Percentiles rank a stretch among this genome's conserved stretches.
Conservation (phyloP, 2,888 invertebrate genomes). For the Caenorhabditis becei region DNA sequence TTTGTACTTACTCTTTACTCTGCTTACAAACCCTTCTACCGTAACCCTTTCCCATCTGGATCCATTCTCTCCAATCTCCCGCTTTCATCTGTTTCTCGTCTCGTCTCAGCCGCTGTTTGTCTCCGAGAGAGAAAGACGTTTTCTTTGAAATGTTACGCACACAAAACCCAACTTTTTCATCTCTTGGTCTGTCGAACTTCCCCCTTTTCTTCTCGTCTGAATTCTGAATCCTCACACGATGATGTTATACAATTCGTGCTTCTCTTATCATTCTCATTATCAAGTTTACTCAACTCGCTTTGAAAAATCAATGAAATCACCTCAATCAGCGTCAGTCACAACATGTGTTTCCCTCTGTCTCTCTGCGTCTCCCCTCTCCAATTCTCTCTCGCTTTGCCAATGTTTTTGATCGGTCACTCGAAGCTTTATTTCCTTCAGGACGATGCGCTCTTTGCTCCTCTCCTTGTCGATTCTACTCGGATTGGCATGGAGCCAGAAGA, state of each 20-base stretch:
- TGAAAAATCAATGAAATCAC: background rate
- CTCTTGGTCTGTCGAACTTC: constrained; percentile 1
- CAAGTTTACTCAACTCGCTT: too few species aligned
- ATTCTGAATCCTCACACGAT: too few species aligned
- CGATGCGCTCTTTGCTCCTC: constrained; percentile 34
- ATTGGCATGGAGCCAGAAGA: constrained; percentile 39
- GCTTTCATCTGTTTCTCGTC: too few species aligned
- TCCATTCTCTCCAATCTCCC: too few species aligned
- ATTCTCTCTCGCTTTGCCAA: background rate
- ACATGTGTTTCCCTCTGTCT: constrained; percentile 21
- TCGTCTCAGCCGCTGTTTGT: background rate
- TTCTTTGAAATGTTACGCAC: too few species aligned
- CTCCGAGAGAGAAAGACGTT: too few species aligned
- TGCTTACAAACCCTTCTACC: too few species aligned
- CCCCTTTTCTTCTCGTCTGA: too few species aligned
- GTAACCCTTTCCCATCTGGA: too few species aligned
- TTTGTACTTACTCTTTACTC: too few species aligned
- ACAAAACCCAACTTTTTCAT: background rate
- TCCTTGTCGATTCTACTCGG: constrained; percentile 3
- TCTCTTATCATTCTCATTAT: too few species aligned
- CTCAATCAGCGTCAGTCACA: background rate
- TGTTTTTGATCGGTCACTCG: constrained; percentile 29
- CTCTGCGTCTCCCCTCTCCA: background rate
- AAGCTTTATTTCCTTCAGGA: background rate
- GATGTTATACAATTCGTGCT: too few species aligned